These are phyloP conservation scores for Busseola fusca DNA, from an alignment of 2,888 invertebrate genomes.

Conservation along the genomic window DNA sequence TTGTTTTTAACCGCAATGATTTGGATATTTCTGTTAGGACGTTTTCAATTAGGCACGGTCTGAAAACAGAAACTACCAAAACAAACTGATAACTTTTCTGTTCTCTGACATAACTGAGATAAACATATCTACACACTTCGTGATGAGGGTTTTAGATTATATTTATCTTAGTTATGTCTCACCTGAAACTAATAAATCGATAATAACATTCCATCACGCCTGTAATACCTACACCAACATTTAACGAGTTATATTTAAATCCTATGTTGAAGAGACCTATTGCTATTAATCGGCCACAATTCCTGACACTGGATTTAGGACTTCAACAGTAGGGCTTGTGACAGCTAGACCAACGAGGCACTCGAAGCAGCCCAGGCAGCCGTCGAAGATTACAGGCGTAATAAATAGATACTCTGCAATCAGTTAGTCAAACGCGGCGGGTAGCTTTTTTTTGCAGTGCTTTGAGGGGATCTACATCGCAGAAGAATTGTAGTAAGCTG, in stretches of 20 bases:
- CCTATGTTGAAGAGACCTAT: neutral
- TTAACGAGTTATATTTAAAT: neutral
- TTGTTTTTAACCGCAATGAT: constrained; percentile 20
- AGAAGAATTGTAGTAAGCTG: neutral
- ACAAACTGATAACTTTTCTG: neutral
- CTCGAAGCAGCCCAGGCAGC: neutral
- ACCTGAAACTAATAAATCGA: neutral
- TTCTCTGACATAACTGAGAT: neutral
- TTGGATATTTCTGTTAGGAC: constrained; percentile 8
- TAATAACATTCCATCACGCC: neutral
- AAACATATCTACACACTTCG: neutral
- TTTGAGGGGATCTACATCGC: neutral
- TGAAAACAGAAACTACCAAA: neutral
- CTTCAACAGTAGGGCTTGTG: neutral
- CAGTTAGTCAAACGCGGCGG: neutral
- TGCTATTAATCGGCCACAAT: neutral
- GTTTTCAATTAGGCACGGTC: constrained; percentile 10
- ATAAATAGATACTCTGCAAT: neutral
- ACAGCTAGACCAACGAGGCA: neutral
- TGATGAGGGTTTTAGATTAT: neutral
- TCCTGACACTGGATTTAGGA: neutral
- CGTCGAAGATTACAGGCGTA: neutral
- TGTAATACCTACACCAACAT: neutral
- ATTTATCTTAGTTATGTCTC: neutral
- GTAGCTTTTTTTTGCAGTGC: neutral